A percentile compares a stretch with the other conserved stretches of the same genome.
These are phyloP conservation scores for Acromyrmex echinatior DNA, from an alignment of 1,140 invertebrate species.

Conservation along the genomic window DNA sequence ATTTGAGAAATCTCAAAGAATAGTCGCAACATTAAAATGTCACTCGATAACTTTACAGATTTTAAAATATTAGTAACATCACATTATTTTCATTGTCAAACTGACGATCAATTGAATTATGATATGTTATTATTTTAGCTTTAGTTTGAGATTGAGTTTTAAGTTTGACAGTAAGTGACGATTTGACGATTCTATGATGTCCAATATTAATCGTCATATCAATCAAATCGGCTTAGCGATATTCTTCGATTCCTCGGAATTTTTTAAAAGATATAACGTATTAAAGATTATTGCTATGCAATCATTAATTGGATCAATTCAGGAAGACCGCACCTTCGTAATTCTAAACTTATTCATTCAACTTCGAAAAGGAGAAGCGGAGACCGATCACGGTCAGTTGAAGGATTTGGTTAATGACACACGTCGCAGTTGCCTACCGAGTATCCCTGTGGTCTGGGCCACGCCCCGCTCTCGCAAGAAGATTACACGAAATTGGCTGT, in stretches of 20 bases:
- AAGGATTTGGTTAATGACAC: slow-evolving; percentile 73
- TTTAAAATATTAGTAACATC: no score
- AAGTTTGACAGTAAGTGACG: no score
- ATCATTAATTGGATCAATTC: not conserved
- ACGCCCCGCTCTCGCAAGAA: slow-evolving; percentile 68
- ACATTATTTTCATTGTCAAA: no score
- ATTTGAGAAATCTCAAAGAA: slow-evolving; percentile 20
- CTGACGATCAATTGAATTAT: no score
- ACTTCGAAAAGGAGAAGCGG: slow-evolving; percentile 11
- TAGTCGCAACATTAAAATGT: slow-evolving; percentile 15
- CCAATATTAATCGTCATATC: not conserved
- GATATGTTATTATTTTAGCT: no score
- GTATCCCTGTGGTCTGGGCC: slow-evolving; percentile 69
- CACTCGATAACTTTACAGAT: no score
- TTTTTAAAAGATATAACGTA: not conserved
- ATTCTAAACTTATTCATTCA: slow-evolving; percentile 54
- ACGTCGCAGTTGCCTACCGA: slow-evolving; percentile 58
- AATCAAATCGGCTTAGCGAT: not conserved
- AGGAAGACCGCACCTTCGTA: slow-evolving; percentile 21
- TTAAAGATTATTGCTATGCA: not conserved
- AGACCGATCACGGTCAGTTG: slow-evolving; percentile 58
- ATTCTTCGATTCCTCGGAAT: not conserved
- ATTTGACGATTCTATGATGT: slow-evolving; percentile 15
- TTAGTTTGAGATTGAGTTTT: no score
- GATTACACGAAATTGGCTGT: slow-evolving; percentile 75